Percentiles rank a stretch among this genome's conserved stretches.
phyloP scores from a whole-genome alignment of 1,140 invertebrate species.

The Drosophila insularis region DNA sequence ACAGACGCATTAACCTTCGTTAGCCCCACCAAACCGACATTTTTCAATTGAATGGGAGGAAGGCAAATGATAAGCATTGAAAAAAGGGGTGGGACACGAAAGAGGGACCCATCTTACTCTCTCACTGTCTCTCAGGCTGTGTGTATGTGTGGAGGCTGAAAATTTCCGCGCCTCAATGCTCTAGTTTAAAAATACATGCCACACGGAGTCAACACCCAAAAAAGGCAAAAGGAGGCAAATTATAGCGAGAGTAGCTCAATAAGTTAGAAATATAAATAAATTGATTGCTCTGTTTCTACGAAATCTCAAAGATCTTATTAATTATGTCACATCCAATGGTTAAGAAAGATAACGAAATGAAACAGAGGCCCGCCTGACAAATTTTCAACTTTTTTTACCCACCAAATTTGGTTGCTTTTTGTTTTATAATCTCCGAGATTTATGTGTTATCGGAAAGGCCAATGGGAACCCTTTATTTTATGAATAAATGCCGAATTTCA shows the following conservation, averaged over 20 bases:
- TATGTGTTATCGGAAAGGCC: too few relatives aligned
- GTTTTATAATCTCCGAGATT: too few relatives aligned
- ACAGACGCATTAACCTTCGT: slow-evolving; percentile 80
- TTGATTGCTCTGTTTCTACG: too few relatives aligned
- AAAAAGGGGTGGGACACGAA: slow-evolving; percentile 5
- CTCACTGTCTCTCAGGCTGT: background rate
- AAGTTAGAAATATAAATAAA: background rate
- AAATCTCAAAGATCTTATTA: too few relatives aligned
- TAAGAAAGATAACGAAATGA: too few relatives aligned
- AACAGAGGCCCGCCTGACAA: too few relatives aligned
- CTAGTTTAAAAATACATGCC: slow-evolving; percentile 40
- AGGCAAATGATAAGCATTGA: background rate
- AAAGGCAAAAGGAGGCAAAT: slow-evolving; percentile 8
- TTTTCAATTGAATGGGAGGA: slow-evolving; percentile 47
- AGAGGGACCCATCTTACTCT: background rate
- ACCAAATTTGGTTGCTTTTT: too few relatives aligned
- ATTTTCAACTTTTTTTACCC: too few relatives aligned
- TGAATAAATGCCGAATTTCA: too few relatives aligned
- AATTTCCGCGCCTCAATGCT: slow-evolving; percentile 14
- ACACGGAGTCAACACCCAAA: background rate
- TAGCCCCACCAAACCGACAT: slow-evolving; percentile 54
- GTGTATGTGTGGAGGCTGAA: slow-evolving; percentile 3
- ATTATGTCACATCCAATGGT: too few relatives aligned
- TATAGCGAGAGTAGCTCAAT: background rate
- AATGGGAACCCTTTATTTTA: too few relatives aligned